Evolutionary conservation across 1,140 invertebrate genomes (phyloP).

Genomic region (Mizuhopecten yessoensis): DNA sequence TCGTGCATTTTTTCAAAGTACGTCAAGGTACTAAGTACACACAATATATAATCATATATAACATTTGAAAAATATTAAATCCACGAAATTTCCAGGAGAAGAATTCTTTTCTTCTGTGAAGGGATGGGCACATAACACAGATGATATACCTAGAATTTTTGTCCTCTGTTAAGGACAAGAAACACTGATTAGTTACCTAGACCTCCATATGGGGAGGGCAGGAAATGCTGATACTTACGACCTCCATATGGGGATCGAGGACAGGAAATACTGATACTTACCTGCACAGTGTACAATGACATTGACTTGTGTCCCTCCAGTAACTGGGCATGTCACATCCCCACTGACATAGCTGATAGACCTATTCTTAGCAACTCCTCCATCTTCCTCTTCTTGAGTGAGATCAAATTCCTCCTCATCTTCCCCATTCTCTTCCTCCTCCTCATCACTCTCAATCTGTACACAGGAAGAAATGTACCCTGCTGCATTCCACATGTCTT

Average conservation of each 20-base stretch:
- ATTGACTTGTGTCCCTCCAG: slow-evolving; percentile 68
- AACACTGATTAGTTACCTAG: too few relatives aligned
- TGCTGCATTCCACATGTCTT: slow-evolving; percentile 79
- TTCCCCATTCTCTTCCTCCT: slow-evolving; percentile 68
- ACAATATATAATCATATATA: too few relatives aligned
- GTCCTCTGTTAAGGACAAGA: too few relatives aligned
- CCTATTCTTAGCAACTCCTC: slow-evolving; percentile 54
- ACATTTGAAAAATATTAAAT: too few relatives aligned
- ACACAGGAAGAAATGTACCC: slow-evolving; percentile 77
- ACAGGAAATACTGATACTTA: slow-evolving; percentile 55
- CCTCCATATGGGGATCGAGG: too few relatives aligned
- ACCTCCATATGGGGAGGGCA: too few relatives aligned
- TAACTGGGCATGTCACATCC: slow-evolving; percentile 80
- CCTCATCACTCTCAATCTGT: slow-evolving; percentile 69
- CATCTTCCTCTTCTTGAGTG: slow-evolving; percentile 63
- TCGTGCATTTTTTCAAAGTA: too few relatives aligned
- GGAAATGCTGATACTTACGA: too few relatives aligned
- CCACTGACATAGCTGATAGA: slow-evolving; percentile 80
- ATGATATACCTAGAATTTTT: neutral
- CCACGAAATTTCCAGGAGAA: too few relatives aligned
- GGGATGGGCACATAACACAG: neutral
- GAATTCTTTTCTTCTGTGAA: neutral
- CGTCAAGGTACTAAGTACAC: too few relatives aligned
- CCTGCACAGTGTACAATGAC: slow-evolving; percentile 81
- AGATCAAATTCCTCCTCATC: slow-evolving; percentile 46